A percentile compares a stretch with the other conserved stretches of the same genome.
These are phyloP conservation scores for Deilephila elpenor DNA, from an alignment of 2,888 invertebrate species.

Conservation along the genomic window DNA sequence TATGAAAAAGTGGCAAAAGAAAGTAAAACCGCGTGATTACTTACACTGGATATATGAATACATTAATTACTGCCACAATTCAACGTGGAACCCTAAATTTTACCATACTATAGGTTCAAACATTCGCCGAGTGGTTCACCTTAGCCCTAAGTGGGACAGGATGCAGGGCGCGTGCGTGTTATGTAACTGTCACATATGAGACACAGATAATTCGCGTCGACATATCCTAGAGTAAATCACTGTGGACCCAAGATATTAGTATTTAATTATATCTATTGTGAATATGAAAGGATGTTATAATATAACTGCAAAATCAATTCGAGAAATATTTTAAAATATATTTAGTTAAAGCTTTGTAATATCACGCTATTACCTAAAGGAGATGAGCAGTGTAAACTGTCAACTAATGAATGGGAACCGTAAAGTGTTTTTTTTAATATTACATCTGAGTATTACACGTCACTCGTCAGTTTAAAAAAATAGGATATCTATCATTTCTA, in stretches of 20 bases:
- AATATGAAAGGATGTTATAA: no score
- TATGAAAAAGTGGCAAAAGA: background rate
- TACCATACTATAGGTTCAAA: constrained; percentile 33
- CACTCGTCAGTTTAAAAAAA: no score
- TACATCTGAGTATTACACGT: background rate
- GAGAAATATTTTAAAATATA: no score
- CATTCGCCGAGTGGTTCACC: constrained; percentile 65
- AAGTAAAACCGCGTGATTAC: background rate
- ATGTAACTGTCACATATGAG: constrained; percentile 47
- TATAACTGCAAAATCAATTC: no score
- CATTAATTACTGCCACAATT: background rate
- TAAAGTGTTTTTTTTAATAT: no score
- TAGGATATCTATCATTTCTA: background rate
- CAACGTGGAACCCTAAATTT: constrained; percentile 22
- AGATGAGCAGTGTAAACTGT: no score
- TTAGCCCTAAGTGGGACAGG: constrained; percentile 74
- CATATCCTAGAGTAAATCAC: background rate
- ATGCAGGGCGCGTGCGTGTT: constrained; percentile 61
- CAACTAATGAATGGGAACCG: no score
- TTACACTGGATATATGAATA: background rate
- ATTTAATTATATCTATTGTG: no score
- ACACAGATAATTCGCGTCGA: background rate
- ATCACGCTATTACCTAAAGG: no score
- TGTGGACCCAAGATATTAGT: no score
- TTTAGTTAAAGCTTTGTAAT: no score